Evolutionary conservation across 2,113 vertebrate genomes (phyloP).

Genomic region (Bagarius yarrelli): DNA sequence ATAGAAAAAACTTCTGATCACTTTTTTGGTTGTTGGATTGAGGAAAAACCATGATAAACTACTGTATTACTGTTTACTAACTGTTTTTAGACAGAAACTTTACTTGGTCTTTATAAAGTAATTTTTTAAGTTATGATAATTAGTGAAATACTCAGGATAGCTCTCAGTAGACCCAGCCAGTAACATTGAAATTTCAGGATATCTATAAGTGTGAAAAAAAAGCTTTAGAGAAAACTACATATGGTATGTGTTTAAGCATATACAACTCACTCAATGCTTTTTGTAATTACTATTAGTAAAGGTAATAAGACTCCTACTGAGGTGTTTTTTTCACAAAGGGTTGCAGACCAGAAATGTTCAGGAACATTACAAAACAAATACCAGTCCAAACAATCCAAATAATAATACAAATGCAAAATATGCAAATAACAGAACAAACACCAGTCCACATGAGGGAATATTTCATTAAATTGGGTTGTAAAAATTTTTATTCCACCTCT

Average conservation of each 20-base stretch:
- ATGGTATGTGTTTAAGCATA: not conserved
- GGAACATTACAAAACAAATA: too few relatives aligned
- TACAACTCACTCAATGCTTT: slow-evolving; percentile 46
- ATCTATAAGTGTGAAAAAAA: slow-evolving; percentile 4
- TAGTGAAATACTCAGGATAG: slow-evolving; percentile 53
- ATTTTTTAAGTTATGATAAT: slow-evolving; percentile 48
- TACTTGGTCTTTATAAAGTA: slow-evolving; percentile 1
- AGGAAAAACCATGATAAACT: too few relatives aligned
- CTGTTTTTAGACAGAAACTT: not conserved
- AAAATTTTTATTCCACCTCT: too few relatives aligned
- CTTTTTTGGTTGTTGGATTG: too few relatives aligned
- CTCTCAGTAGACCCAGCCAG: slow-evolving; percentile 53
- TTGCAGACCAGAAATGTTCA: not conserved
- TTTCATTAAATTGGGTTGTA: too few relatives aligned
- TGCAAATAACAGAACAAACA: too few relatives aligned
- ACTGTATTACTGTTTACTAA: too few relatives aligned
- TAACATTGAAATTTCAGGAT: not conserved
- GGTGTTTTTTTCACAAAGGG: not conserved
- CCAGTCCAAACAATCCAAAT: too few relatives aligned
- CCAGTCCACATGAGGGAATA: too few relatives aligned
- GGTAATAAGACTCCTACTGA: slow-evolving; percentile 39
- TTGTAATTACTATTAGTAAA: slow-evolving; percentile 54
- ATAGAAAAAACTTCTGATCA: not conserved
- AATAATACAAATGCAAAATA: too few relatives aligned
- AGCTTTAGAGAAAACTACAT: not conserved